Conservation (phyloP, 2,113 vertebrate species). For the Leucosticte australis region DNA sequence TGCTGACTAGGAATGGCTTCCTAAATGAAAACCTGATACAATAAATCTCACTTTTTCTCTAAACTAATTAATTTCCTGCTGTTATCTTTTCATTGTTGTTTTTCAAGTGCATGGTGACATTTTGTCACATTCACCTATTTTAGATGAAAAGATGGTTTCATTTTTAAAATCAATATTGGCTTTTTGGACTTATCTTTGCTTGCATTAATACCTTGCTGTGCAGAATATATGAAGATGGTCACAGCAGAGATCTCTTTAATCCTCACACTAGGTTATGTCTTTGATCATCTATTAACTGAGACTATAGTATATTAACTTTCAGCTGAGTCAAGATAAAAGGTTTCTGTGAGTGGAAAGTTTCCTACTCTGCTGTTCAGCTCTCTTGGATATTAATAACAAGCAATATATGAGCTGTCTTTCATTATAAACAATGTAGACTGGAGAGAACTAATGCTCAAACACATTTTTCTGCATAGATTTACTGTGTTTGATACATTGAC, state of each 20-base stretch:
- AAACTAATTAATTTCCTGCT: conserved; percentile 65
- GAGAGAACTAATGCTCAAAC: conserved; percentile 32
- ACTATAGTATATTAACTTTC: conserved; percentile 61
- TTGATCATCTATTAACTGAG: conserved; percentile 66
- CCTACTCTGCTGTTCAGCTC: conserved; percentile 36
- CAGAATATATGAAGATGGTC: conserved; percentile 30
- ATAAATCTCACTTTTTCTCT: conserved; percentile 31
- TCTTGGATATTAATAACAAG: conserved; percentile 55
- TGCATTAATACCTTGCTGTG: conserved; percentile 53
- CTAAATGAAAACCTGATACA: not conserved
- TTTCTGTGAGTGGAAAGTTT: conserved; percentile 40
- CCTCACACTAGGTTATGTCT: conserved; percentile 53
- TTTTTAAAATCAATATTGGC: conserved; percentile 69
- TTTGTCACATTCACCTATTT: conserved; percentile 61
- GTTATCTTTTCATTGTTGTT: conserved; percentile 55
- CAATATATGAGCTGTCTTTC: conserved; percentile 49
- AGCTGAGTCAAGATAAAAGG: conserved; percentile 52
- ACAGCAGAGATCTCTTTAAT: conserved; percentile 51
- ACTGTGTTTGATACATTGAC: conserved; percentile 16
- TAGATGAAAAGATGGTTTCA: conserved; percentile 61
- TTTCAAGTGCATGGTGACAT: conserved; percentile 54
- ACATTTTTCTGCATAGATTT: conserved; percentile 28
- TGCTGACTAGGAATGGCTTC: not conserved
- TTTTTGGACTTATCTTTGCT: conserved; percentile 53
- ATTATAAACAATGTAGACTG: conserved; percentile 45